Base-by-base conservation (phyloP, 2,888 invertebrate species). In the Drosophila subsilvestris region DNA sequence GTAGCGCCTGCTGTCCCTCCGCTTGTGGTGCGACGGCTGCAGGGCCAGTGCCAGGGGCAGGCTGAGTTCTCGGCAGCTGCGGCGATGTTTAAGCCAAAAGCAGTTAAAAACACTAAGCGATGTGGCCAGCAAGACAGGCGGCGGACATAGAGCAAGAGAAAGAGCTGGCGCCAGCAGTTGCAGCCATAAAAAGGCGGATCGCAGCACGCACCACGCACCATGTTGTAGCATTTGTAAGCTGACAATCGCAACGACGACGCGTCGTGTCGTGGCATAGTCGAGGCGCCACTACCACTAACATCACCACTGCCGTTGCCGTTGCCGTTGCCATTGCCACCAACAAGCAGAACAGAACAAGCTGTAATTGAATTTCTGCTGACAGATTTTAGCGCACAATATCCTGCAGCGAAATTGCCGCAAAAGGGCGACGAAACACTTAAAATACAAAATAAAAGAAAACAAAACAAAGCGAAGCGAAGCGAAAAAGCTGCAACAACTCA, bases 301-400 rank as follows among this genome's bases (percentile, higher is more conserved):
- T 14, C 20, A 58, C 14, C 17, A 49, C 18, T 3, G 22, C 22
- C 22, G 4, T 22, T 22, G 22, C 22, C 22, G 4, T n/a, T 3
- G 22, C 22, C 22, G 4, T 22, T 22, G 22, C 22, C 22, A 22
- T n/a, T 4, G 22, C 32, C 22, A 56, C 20, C 17, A 61, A 8
- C 22, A 49, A 47, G 49, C 42, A 50, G 54, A 50, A 63, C 63
- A 76, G 54, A 50, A 63, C 63, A 76, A 76, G 81, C 67, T 80
- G 84, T 88, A 88, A 84, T 84, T 84, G 87, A 84, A 88, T 88
- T 84, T 84, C 81, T 88, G 87, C 86, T 86, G 84, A 88, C 88
- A 88, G 83, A 88, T 84, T 84, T 84, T 80, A 88, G 84, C 81
- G 79, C 87, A 84, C 85, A 84, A 88, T 80, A 86, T 86, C 88